Base-by-base conservation (phyloP, 2,797 vertebrate genomes). In the Parauchenoglanis punctatus region DNA sequence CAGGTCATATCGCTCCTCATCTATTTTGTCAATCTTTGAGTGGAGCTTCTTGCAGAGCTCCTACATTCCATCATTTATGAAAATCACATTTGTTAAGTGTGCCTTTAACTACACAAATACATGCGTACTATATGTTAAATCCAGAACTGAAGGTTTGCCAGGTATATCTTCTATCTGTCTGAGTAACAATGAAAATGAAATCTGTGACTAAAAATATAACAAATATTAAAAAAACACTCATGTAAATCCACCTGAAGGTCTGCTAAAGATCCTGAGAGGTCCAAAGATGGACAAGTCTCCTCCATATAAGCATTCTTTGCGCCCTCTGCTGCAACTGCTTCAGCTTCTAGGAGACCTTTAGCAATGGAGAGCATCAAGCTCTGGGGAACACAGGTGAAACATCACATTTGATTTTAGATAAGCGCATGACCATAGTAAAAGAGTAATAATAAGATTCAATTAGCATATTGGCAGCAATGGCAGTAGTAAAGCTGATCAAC, bases 331-430 rank as follows among this genome's bases (percentile, higher is more conserved):
- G 95, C 93, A 73, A 28, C 86, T 70, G 88, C 92, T 88, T 99
- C 98, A 85, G 96, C 96, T 91, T 99, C 97, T 87, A 98, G 92
- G 84, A 97, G 93, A 0, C 90, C 92, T 94, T 93, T 98, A 31
- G 98, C 98, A 0, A 98, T 97, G 93, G 97, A 96, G 13, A 99
- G 97, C 98, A 99, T 98, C 94, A 98, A 94, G 89, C 98, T 99
- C 98, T 99, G 94, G 11, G 88, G 87, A 87, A 44, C 54, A 61
- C 6, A 76, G 0, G 7, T 56, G 4, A n/a, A 76, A 67, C 1
- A 12, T 44, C 8, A 8, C 4, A 28, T 67, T n/a, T 40, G 7
- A 44, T 65, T 76, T 63, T n/a, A 76, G 49, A 86, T 7, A 56
- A 7, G 11, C 12, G 40, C 12, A n/a, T 61, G 18, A 52, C 6